These are phyloP conservation scores for Merodon equestris DNA, from an alignment of 2,888 invertebrate species.

Conservation along the genomic window DNA sequence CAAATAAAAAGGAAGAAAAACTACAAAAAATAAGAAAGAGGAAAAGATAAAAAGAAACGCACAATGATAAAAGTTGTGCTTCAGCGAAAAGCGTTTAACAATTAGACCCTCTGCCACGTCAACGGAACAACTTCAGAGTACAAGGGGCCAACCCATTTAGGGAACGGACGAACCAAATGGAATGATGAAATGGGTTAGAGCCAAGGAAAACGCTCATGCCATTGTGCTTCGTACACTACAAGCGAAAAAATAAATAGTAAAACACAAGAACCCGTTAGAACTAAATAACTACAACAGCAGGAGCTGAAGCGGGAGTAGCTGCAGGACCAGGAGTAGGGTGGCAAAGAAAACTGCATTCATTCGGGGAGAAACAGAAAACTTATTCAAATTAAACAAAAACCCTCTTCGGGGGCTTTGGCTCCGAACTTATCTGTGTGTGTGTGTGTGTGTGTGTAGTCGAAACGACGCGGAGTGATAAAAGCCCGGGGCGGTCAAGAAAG, in stretches of 20 bases:
- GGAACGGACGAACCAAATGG: conserved; percentile 3
- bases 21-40: background rate
- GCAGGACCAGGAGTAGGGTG: no score
- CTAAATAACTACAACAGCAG: conserved; percentile 9
- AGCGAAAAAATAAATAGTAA: background rate
- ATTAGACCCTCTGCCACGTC: conserved; percentile 35
- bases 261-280: background rate
- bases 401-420: conserved; percentile 2
- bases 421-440: no score
- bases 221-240: conserved; percentile 35
- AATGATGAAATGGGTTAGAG: conserved; percentile 3
- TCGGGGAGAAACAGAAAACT: conserved; percentile 18
- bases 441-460: no score
- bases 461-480: conserved; percentile 8
- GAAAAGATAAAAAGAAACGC: conserved; percentile 28
- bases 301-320: background rate
- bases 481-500: conserved; percentile 43
- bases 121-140: no score
- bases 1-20: no score
- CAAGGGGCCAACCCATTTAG: no score
- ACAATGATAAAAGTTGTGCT: conserved; percentile 56
- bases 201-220: conserved; percentile 13
- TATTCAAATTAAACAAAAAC: conserved; percentile 49
- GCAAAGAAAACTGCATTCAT: conserved; percentile 15
- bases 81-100: conserved; percentile 49